Evolutionary conservation across 2,888 invertebrate genomes (phyloP).

Genomic region (Podabrus alpinus): DNA sequence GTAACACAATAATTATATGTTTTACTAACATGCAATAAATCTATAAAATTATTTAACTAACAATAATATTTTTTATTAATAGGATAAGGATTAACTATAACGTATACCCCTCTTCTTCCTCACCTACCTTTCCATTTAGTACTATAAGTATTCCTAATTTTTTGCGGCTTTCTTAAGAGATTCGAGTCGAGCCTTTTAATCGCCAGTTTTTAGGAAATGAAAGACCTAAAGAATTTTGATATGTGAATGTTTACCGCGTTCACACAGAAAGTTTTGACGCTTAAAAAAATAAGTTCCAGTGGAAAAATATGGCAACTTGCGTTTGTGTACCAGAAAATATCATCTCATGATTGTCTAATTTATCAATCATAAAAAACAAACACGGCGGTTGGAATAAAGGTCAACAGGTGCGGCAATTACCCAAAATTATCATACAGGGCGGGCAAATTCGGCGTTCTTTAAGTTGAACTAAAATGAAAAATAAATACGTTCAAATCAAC

Average conservation of each 20-base stretch:
- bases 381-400: background rate
- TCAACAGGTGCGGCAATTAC: background rate
- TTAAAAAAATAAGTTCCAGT: background rate
- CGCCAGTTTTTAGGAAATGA: background rate
- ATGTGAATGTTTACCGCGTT: background rate
- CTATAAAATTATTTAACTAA: constrained; percentile 2
- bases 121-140: background rate
- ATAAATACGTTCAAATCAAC: too few species aligned
- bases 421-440: background rate
- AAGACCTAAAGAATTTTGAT: background rate
- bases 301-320: background rate
- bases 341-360: background rate
- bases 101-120: background rate
- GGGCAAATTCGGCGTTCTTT: too few species aligned
- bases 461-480: too few species aligned
- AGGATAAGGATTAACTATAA: background rate
- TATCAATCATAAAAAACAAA: background rate
- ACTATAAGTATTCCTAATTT: background rate
- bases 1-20: background rate
- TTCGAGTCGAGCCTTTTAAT: background rate
- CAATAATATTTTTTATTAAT: background rate
- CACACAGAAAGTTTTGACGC: too few species aligned
- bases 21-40: background rate
- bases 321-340: background rate
- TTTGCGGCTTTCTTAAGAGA: background rate